A percentile compares a stretch with the other conserved stretches of the same genome.
These are phyloP conservation scores for Acestrorhynchus altus DNA, from an alignment of 2,797 vertebrate species.

Conservation along the genomic window DNA sequence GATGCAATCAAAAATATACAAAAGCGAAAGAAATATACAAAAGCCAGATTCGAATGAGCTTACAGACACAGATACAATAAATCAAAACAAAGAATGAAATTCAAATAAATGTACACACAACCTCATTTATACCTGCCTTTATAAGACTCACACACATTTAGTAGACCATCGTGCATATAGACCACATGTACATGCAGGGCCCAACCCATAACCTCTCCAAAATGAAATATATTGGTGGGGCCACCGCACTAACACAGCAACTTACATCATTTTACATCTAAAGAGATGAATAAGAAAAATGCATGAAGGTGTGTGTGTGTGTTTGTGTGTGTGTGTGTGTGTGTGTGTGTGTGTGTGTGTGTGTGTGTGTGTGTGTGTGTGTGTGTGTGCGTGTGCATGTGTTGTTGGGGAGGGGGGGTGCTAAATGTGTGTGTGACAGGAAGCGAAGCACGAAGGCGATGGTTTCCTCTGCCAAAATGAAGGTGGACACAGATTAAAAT, in stretches of 20 bases:
- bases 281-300: neutral
- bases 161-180: too few species aligned
- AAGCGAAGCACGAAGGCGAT: slow-evolving; percentile 33
- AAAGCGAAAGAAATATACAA: too few species aligned
- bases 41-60: too few species aligned
- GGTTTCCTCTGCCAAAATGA: slow-evolving; percentile 37
- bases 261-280: slow-evolving; percentile 9
- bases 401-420: too few species aligned
- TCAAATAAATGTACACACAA: too few species aligned
- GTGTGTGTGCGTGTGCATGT: neutral
- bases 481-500: slow-evolving; percentile 31
- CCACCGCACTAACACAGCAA: neutral
- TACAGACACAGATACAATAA: too few species aligned
- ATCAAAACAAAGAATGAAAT: too few species aligned
- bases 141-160: too few species aligned
- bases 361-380: slow-evolving; percentile 1
- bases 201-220: neutral
- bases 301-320: neutral
- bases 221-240: neutral
- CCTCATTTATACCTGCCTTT: too few species aligned
- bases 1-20: too few species aligned
- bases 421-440: slow-evolving; percentile 40
- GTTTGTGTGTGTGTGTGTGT: slow-evolving; percentile 2
- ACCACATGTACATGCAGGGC: too few species aligned
- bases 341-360: neutral